Conservation (phyloP, 2,797 vertebrate genomes). For the Hylomyscus alleni region DNA sequence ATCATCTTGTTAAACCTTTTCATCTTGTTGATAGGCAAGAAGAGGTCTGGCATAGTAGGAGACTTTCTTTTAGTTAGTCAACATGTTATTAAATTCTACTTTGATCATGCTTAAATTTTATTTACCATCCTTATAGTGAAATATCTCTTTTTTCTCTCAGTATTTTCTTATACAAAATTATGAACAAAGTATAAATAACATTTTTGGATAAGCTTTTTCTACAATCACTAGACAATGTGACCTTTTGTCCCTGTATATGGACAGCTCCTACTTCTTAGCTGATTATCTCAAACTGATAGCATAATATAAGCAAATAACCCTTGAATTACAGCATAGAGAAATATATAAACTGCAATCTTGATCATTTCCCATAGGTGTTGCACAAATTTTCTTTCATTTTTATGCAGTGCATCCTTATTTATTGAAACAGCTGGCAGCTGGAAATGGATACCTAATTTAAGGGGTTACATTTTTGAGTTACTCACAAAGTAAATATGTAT, state of each 20-base stretch:
- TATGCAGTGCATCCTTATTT: neutral
- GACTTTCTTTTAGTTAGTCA: conserved; percentile 4
- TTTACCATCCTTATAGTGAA: neutral
- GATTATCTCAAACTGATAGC: neutral
- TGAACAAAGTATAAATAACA: neutral
- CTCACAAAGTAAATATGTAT: conserved; percentile 3
- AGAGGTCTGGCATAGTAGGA: neutral
- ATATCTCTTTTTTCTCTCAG: neutral
- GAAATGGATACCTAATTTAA: conserved; percentile 43
- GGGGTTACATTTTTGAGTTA: conserved; percentile 29
- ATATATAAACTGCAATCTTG: neutral
- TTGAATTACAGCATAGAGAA: conserved; percentile 34
- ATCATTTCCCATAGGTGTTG: conserved; percentile 6
- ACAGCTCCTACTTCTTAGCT: neutral
- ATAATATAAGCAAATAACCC: conserved; percentile 20
- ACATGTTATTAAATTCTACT: neutral
- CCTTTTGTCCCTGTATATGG: neutral
- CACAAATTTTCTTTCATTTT: conserved; percentile 29
- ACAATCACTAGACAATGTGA: neutral
- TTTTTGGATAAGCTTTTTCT: neutral
- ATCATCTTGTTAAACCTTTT: neutral
- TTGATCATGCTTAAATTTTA: neutral
- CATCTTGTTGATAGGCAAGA: neutral
- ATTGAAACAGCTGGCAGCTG: conserved; percentile 1
- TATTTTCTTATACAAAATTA: neutral